Base-by-base conservation (phyloP, 2,113 vertebrate genomes). In the Entelurus aequoreus region DNA sequence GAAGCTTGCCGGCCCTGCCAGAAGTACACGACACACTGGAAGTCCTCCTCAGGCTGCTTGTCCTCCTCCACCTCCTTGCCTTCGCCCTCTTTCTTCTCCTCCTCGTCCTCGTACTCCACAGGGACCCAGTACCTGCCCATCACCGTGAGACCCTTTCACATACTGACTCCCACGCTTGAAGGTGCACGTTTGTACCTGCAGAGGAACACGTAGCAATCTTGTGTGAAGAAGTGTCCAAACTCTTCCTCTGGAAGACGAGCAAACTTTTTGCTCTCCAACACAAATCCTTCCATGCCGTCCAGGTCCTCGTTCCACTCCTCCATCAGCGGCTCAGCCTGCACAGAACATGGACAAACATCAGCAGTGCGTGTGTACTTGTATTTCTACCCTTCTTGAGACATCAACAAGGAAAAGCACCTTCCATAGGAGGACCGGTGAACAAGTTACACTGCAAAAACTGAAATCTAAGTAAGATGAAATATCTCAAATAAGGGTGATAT, bases 301-400 rank as follows among this genome's bases (percentile, higher is more conserved):
- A 98, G 86, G 67, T 99, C 97, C 78, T 98, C 95, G 0, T 96
- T 98, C 97, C 97, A 99, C 71, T 98, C 97, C 69, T 98, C 96
- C 92, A 95, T 99, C 83, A 98, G 89, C 79, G 94, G 95, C 75
- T 98, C 95, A 0, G 96, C 97, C 97, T 71, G 60, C 13, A 70
- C 16, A 49, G 47, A 49, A 15, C 5, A 58, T 1, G 4, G 28
- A 37, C 1, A 53, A 14, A 15, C 10, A 54, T 50, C 5, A 11
- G 7, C 2, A 6, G 8, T 44, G 14, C 52, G 53, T 28, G 5
- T 47, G 14, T 4, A 2, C 28, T 28, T 28, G 21, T 28, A 28
- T 28, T 28, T 28, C 21, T 28, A 28, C 21, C 21, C 21, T 28
- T 28, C 21, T 28, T 28, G 21, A 28, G 28, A 28, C 28, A 28